These are phyloP conservation scores for Piscicola geometra DNA, from an alignment of 2,888 invertebrate species.

Conservation along the genomic window DNA sequence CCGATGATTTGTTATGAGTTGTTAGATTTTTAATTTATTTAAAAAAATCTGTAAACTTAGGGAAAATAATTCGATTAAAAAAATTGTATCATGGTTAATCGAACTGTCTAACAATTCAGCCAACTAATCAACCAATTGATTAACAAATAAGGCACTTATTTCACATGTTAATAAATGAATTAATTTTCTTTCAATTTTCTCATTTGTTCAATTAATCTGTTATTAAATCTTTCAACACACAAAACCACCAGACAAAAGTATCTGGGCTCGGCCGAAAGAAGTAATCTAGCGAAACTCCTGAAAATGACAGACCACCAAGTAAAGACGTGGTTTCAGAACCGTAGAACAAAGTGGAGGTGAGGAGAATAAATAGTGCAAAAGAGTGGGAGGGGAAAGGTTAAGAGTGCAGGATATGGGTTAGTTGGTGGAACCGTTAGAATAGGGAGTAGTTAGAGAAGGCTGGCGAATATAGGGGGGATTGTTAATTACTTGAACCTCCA, in stretches of 20 bases:
- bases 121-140: conserved; percentile 97
- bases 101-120: too few species aligned
- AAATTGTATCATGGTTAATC: too few species aligned
- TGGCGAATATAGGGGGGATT: neutral
- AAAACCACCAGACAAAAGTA: conserved; percentile 72
- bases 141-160: conserved; percentile 86
- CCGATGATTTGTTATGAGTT: too few species aligned
- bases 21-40: too few species aligned
- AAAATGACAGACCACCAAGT: conserved; percentile 97
- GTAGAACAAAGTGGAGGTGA: conserved; percentile 97
- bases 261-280: conserved; percentile 90
- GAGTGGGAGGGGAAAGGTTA: too few species aligned
- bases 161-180: conserved; percentile 97
- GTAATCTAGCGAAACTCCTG: conserved; percentile 84
- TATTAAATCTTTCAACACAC: too few species aligned
- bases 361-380: conserved; percentile 44
- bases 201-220: conserved; percentile 92
- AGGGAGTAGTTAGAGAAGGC: too few species aligned
- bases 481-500: too few species aligned
- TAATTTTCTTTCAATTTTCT: conserved; percentile 91
- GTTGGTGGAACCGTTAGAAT: too few species aligned
- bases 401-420: neutral
- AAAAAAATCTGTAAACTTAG: too few species aligned
- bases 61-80: too few species aligned
- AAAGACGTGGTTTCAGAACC: conserved; percentile 92